A percentile compares a stretch with the other conserved stretches of the same genome.
phyloP scores from a whole-genome alignment of 37 sponge, comb jelly and placozoan genomes.

The Cladorhizidae sp. region DNA sequence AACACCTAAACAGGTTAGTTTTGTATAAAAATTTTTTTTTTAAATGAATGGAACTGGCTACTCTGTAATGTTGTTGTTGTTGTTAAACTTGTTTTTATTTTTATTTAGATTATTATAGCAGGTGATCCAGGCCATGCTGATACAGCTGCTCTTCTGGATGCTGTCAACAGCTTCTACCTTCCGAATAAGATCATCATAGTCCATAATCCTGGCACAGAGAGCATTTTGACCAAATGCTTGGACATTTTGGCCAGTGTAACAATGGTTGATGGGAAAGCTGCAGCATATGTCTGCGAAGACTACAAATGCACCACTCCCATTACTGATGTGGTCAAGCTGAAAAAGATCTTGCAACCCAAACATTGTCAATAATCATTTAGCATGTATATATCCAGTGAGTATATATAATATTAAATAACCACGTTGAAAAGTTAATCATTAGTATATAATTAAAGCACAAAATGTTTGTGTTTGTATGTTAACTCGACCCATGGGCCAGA shows the following conservation, averaged over 20 bases:
- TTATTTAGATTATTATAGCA: conserved; percentile 52
- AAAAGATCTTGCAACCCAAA: conserved; percentile 16
- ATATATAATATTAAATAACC: too few relatives aligned
- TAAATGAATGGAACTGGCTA: neutral
- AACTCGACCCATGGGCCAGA: too few relatives aligned
- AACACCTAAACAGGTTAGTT: conserved; percentile 57
- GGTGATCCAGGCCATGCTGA: conserved; percentile 26
- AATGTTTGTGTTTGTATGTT: too few relatives aligned
- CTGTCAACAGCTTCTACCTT: conserved; percentile 40
- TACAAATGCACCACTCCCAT: conserved; percentile 53
- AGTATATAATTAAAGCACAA: too few relatives aligned
- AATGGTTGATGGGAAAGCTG: conserved; percentile 41
- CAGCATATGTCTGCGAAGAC: conserved; percentile 73
- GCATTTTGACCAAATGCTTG: conserved; percentile 29
- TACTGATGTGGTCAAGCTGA: conserved; percentile 26
- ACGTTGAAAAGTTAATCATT: too few relatives aligned
- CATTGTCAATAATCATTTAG: neutral
- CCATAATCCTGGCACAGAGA: conserved; percentile 19
- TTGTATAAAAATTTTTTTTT: too few relatives aligned
- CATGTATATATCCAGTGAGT: too few relatives aligned
- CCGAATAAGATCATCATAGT: conserved; percentile 51
- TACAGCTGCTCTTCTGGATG: conserved; percentile 35
- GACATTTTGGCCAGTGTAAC: conserved; percentile 24
- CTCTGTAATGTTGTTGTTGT: neutral
- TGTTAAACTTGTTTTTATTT: too few relatives aligned